Conservation (phyloP, 2,888 invertebrate genomes). For the Sympetrum striolatum region DNA sequence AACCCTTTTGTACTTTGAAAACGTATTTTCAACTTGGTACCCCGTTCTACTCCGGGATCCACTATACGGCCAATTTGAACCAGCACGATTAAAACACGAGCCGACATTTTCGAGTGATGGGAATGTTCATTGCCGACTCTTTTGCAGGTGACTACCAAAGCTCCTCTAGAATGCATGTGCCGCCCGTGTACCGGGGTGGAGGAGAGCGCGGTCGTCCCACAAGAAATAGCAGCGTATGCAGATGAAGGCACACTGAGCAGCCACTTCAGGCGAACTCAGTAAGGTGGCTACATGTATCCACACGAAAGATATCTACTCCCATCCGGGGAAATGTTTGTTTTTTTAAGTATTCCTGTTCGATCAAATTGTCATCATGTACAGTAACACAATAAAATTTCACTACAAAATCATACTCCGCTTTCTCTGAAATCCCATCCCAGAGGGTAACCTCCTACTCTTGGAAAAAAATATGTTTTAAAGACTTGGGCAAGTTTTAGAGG, state of each 20-base stretch:
- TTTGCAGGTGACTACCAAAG: constrained; percentile 83
- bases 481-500: too few species aligned
- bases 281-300: not conserved
- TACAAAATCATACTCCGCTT: not conserved
- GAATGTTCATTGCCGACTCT: not conserved
- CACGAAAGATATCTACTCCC: not conserved
- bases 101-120: not conserved
- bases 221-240: constrained; percentile 86
- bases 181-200: constrained; percentile 89
- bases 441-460: too few species aligned
- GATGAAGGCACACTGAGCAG: constrained; percentile 82
- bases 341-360: not conserved
- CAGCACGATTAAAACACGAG: too few species aligned
- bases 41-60: too few species aligned
- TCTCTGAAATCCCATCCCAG: not conserved
- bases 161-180: constrained; percentile 93
- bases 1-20: too few species aligned
- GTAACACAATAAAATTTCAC: not conserved
- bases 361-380: not conserved
- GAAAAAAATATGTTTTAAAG: too few species aligned
- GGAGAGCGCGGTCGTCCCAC: constrained; percentile 85
- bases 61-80: too few species aligned
- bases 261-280: constrained; percentile 65
- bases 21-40: too few species aligned
- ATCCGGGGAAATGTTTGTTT: not conserved